A percentile compares a stretch with the other conserved stretches of the same genome.
These are phyloP conservation scores for Neolamprologus brichardi DNA, from an alignment of 2,113 vertebrate genomes.

Conservation along the genomic window DNA sequence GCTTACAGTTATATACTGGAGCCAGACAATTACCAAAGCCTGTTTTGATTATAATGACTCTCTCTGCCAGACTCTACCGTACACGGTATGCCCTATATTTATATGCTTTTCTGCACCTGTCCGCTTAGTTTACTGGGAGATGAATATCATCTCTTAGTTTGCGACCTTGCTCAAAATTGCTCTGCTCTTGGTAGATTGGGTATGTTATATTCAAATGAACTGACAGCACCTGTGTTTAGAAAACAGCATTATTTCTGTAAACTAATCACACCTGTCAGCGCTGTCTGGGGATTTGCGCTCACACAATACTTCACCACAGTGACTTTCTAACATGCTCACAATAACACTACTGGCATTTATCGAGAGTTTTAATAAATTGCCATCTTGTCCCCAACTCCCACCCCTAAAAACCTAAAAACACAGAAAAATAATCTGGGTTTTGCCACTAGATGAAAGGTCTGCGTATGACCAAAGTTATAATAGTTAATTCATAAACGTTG, in stretches of 20 bases:
- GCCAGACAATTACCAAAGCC: not conserved
- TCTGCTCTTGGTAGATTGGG: not conserved
- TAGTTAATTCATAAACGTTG: not conserved
- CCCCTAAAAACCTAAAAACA: not conserved
- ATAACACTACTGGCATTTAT: not conserved
- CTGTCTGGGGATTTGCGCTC: not conserved
- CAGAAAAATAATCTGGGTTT: not conserved
- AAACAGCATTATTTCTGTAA: not conserved
- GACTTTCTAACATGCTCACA: not conserved
- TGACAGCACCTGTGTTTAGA: not conserved
- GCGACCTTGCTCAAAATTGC: not conserved
- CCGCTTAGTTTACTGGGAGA: not conserved
- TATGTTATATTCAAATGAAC: not conserved
- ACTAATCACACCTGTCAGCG: not conserved
- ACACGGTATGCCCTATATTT: not conserved
- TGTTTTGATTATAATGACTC: not conserved
- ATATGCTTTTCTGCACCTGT: not conserved
- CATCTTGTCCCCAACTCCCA: not conserved
- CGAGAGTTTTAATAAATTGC: not conserved
- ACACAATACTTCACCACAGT: not conserved
- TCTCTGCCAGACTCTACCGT: not conserved
- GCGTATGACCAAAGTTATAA: not conserved
- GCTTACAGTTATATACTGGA: not conserved
- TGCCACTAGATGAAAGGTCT: not conserved
- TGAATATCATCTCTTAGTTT: not conserved